These are phyloP conservation scores for Apistogramma diplotaenia DNA, from an alignment of 2,113 vertebrate species.

Conservation along the genomic window DNA sequence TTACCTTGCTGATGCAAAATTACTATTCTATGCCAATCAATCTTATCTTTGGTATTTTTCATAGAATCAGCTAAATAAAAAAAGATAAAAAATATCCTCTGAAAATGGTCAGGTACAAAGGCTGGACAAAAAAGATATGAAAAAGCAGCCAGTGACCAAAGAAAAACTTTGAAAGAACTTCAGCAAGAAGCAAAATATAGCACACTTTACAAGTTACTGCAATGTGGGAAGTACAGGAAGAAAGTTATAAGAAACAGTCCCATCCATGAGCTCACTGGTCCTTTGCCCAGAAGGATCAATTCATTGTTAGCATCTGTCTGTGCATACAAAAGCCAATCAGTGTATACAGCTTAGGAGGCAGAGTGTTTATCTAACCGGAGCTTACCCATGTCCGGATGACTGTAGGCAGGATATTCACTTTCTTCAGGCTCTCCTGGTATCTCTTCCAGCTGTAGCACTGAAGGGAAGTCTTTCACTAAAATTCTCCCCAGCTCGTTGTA, in stretches of 20 bases:
- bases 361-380: background rate
- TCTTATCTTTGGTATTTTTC: background rate
- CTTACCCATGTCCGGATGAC: slow-evolving; percentile 59
- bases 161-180: background rate
- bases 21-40: background rate
- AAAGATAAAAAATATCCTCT: background rate
- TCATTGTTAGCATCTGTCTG: background rate
- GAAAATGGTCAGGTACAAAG: background rate
- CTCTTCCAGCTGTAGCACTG: slow-evolving; percentile 31
- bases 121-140: background rate
- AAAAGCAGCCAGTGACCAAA: background rate
- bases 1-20: background rate
- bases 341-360: background rate
- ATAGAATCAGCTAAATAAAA: background rate
- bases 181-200: background rate
- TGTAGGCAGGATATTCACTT: slow-evolving; percentile 23
- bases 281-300: background rate
- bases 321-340: background rate
- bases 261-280: background rate
- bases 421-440: slow-evolving; percentile 47
- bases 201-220: no score
- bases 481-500: slow-evolving; percentile 71
- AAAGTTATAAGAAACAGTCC: background rate
- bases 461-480: slow-evolving; percentile 58
- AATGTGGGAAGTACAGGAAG: background rate